Conservation (phyloP, 2,113 vertebrate genomes). For the Thalassoma bifasciatum region DNA sequence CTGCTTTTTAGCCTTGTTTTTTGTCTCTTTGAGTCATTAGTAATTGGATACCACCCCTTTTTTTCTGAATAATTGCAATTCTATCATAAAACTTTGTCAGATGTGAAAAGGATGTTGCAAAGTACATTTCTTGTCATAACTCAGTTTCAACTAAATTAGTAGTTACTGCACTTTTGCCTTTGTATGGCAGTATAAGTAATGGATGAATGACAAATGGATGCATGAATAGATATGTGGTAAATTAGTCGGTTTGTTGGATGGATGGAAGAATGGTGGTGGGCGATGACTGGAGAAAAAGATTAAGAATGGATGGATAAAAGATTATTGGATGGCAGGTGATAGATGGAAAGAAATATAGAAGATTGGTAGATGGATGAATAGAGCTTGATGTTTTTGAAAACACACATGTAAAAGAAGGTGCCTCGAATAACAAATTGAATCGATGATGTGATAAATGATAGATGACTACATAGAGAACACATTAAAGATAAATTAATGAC, state of each 20-base stretch:
- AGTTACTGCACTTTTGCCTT: no score
- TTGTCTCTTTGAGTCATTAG: no score
- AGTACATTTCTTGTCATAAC: no score
- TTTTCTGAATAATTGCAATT: no score
- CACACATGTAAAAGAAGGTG: constrained; percentile 24
- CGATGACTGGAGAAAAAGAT: not conserved
- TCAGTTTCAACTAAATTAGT: no score
- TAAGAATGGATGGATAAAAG: not conserved
- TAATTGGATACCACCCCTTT: no score
- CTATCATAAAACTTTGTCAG: no score
- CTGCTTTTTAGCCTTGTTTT: no score
- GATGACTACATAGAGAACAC: constrained; percentile 29
- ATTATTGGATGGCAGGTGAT: not conserved
- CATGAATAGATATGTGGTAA: not conserved
- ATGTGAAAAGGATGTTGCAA: no score
- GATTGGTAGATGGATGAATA: constrained; percentile 5
- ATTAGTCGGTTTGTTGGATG: not conserved
- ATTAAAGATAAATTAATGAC: constrained; percentile 59
- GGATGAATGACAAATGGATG: no score
- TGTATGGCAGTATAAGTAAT: no score
- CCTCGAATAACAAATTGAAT: constrained; percentile 21
- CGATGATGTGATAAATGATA: constrained; percentile 34
- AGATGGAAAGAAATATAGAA: not conserved
- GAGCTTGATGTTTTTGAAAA: constrained; percentile 10
- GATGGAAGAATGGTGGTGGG: not conserved